phyloP scores from a whole-genome alignment of 2,888 invertebrate species.

The Heteropelma amictum region DNA sequence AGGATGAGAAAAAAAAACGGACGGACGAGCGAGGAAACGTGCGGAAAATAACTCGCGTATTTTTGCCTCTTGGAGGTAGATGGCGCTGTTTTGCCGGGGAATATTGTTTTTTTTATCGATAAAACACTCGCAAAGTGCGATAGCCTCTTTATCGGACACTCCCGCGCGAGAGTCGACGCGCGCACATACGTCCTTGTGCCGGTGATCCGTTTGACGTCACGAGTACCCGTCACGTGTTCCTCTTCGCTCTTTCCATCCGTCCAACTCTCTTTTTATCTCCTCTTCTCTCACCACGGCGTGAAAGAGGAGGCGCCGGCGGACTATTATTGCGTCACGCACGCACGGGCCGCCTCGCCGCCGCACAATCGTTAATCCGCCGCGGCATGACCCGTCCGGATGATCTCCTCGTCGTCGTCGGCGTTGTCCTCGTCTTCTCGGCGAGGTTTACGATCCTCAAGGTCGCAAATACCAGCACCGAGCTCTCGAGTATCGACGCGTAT shows the following conservation, averaged over 20 bases:
- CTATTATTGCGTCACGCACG: slow-evolving; percentile 60
- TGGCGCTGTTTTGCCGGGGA: too few relatives aligned
- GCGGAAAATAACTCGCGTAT: too few relatives aligned
- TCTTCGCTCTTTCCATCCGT: background rate
- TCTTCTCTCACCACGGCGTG: slow-evolving; percentile 12
- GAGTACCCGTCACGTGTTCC: slow-evolving; percentile 26
- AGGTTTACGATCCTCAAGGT: slow-evolving; percentile 54
- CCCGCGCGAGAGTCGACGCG: background rate
- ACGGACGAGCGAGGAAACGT: too few relatives aligned
- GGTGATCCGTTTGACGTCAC: slow-evolving; percentile 59
- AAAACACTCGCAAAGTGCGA: background rate
- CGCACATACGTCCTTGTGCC: slow-evolving; percentile 54
- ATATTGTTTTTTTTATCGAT: too few relatives aligned
- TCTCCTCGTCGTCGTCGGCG: slow-evolving; percentile 19
- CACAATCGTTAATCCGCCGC: slow-evolving; percentile 36
- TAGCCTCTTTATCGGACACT: slow-evolving; percentile 12
- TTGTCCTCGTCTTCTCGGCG: background rate
- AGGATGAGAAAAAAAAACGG: too few relatives aligned
- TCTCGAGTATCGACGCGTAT: too few relatives aligned
- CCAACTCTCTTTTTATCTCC: slow-evolving; percentile 18
- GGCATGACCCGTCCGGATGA: slow-evolving; percentile 34
- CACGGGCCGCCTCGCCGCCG: slow-evolving; percentile 37
- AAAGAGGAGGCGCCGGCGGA: slow-evolving; percentile 47
- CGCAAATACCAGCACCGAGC: slow-evolving; percentile 16
- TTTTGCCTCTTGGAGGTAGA: too few relatives aligned